Conservation (phyloP, 2,113 vertebrate genomes). For the Ailurus styani region DNA sequence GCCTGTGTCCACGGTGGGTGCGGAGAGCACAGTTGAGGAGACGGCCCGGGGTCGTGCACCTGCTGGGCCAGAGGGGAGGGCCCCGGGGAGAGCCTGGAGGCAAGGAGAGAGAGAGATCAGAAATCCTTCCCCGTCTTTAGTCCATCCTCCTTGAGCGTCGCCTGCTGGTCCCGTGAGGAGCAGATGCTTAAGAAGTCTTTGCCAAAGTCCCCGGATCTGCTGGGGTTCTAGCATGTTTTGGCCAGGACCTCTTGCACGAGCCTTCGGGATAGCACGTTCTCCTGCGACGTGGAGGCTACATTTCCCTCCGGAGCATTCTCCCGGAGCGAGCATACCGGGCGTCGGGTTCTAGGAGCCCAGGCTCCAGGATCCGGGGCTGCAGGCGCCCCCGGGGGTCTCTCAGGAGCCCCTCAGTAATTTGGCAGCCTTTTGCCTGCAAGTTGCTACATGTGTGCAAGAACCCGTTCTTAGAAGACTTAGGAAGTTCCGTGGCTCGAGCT, state of each 20-base stretch:
- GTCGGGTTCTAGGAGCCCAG: no score
- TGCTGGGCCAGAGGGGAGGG: neutral
- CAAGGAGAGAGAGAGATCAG: neutral
- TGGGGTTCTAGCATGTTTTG: neutral
- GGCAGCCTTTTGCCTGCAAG: neutral
- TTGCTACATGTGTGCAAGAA: neutral
- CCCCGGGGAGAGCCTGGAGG: neutral
- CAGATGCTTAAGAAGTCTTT: neutral
- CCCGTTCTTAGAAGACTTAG: neutral
- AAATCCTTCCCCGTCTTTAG: neutral
- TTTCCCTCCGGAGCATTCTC: neutral
- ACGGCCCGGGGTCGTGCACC: neutral
- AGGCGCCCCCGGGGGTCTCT: neutral
- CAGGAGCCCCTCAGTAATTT: neutral
- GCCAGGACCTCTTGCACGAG: neutral
- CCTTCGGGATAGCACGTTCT: neutral
- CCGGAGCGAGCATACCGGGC: accelerated
- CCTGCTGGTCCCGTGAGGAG: neutral
- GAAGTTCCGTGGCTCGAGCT: neutral
- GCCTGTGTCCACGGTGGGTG: no score
- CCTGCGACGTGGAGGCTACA: neutral
- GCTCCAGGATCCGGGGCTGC: no score
- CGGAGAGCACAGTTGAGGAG: neutral
- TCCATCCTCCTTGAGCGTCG: accelerated
- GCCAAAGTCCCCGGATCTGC: neutral